Base-by-base conservation (phyloP, 2,113 vertebrate species). In the Acinonyx jubatus region DNA sequence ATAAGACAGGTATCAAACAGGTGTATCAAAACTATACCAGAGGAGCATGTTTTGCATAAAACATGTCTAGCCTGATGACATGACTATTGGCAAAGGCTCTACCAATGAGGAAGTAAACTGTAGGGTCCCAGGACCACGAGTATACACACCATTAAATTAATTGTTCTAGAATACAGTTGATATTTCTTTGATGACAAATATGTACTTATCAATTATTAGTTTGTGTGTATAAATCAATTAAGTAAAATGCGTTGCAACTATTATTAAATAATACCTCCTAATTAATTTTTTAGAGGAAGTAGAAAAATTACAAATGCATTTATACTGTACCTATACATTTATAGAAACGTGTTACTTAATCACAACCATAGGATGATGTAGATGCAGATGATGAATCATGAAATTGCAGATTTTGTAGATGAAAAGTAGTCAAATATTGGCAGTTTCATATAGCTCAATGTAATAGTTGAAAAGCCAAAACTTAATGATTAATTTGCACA, bases 151-250 rank as follows among this genome's bases (percentile, higher is more conserved):
- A 36, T 27, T 82, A n/a, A 73, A 38, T n/a, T 93, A 81, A 57
- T 57, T 61, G 31, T 88, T 73, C 16, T 97, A 29, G 23, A 48
- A 0, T 91, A 5, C 29, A 89, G 89, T 82, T 61, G 84, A 18
- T 65, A 82, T 79, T 86, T 96, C 21, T 65, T 89, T 76, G 69
- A 48, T 84, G 36, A 91, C 36, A 94, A 89, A 71, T 57, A 89
- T 74, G 45, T 79, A 90, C 33, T 94, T 23, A 45, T 31, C 36
- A 92, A 9, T 52, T 84, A 83, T 36, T 45, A 78, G 68, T 90
- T 94, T 25, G 0, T 36, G 7, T 89, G 61, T 79, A 66, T 50
- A 92, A 92, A 81, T 57, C 10, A 87, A 33, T 36, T 6, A 89
- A 78, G 7, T 94, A 90, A 96, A 90, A 66, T 25, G 66, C 69